A percentile compares a stretch with the other conserved stretches of the same genome.
Conservation (phyloP, 2,797 vertebrate species). For the Cynopterus sphinx region DNA sequence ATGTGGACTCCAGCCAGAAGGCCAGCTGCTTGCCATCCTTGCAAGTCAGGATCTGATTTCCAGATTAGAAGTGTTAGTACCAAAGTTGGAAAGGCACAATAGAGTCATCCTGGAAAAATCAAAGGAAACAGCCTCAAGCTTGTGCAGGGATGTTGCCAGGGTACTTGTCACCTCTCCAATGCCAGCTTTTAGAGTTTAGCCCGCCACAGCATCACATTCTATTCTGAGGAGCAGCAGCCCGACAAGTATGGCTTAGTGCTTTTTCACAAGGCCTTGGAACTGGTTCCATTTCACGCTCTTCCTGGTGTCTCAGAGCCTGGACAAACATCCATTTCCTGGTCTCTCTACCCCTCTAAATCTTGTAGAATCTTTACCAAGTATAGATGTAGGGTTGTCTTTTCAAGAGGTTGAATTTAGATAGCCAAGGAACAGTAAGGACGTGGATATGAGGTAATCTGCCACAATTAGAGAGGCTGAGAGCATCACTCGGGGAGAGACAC, state of each 20-base stretch:
- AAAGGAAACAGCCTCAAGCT: slow-evolving; percentile 30
- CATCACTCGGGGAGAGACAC: not conserved
- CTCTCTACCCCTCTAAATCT: not conserved
- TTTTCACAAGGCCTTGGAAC: not conserved
- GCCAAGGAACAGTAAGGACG: not conserved
- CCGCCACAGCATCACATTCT: not conserved
- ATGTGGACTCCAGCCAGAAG: slow-evolving; percentile 60
- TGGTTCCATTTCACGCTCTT: not conserved
- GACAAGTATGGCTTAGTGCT: not conserved
- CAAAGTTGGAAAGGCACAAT: slow-evolving; percentile 19
- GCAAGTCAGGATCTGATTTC: slow-evolving; percentile 70
- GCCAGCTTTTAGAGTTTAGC: not conserved
- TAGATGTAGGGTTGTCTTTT: not conserved
- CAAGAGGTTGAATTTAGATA: not conserved
- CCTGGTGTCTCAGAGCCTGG: not conserved
- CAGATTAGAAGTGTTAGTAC: slow-evolving; percentile 53
- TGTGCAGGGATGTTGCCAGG: not conserved
- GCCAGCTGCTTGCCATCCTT: slow-evolving; percentile 61
- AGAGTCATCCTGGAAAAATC: slow-evolving; percentile 56
- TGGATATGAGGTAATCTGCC: not conserved
- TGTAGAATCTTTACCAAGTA: not conserved
- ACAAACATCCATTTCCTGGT: not conserved
- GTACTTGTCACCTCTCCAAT: not conserved
- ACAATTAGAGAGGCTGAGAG: not conserved
- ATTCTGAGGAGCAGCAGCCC: not conserved